Evolutionary conservation across 2,113 vertebrate genomes (phyloP).

Genomic region (Myodes glareolus): DNA sequence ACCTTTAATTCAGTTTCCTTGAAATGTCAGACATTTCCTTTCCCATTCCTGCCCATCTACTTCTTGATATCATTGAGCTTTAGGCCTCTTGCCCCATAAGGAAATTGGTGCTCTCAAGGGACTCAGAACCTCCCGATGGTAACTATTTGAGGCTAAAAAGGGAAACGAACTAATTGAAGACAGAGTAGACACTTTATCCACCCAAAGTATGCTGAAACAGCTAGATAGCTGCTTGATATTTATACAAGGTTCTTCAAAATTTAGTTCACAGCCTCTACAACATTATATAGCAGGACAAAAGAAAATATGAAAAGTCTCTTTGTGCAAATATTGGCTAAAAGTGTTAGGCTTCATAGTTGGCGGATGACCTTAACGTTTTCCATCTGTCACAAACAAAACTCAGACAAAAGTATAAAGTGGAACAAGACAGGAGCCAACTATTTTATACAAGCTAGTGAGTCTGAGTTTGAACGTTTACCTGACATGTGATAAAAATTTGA

Average conservation of each 20-base stretch:
- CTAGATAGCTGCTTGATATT: not conserved
- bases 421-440: not conserved
- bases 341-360: not conserved
- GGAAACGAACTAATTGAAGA: not conserved
- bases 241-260: not conserved
- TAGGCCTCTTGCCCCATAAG: not conserved
- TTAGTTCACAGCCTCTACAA: not conserved
- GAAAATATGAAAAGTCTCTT: slow-evolving; percentile 28
- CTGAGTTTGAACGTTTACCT: slow-evolving; percentile 16
- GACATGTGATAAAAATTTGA: not conserved
- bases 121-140: not conserved
- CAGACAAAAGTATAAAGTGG: slow-evolving; percentile 40
- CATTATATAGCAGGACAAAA: not conserved
- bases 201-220: not conserved
- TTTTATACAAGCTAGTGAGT: slow-evolving; percentile 22
- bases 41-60: not conserved
- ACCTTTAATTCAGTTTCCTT: not conserved
- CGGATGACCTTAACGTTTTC: not conserved
- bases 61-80: slow-evolving; percentile 7
- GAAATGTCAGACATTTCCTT: not conserved
- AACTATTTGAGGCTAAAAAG: not conserved
- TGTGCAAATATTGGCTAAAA: slow-evolving; percentile 39
- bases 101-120: not conserved
- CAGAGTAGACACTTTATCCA: not conserved
- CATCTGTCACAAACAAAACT: slow-evolving; percentile 28